Conservation (phyloP, 2,113 vertebrate genomes). For the Cettia cetti region DNA sequence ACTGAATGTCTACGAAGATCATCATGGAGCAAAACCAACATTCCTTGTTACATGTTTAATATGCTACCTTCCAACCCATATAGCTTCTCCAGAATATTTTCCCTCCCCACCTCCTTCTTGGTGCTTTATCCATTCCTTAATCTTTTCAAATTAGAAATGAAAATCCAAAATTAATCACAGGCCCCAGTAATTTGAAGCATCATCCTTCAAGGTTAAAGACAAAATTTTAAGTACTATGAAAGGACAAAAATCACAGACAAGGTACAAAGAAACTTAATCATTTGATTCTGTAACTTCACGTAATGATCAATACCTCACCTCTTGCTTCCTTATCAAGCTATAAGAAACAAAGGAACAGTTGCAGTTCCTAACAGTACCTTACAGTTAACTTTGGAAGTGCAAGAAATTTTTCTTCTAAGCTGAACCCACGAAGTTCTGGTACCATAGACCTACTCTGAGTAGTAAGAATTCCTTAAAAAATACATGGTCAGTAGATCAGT, state of each 20-base stretch:
- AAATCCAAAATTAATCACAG: neutral
- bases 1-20: neutral
- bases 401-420: neutral
- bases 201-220: neutral
- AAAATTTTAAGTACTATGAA: neutral
- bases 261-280: neutral
- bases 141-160: neutral
- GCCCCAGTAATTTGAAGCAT: neutral
- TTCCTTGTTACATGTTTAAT: neutral
- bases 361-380: neutral
- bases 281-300: neutral
- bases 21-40: neutral
- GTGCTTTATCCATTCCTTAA: neutral
- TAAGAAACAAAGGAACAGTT: neutral
- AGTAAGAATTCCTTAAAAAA: neutral
- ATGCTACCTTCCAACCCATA: neutral
- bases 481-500: neutral
- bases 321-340: neutral
- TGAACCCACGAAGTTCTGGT: neutral
- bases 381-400: neutral
- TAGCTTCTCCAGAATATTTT: neutral
- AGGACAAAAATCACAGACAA: neutral
- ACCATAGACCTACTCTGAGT: neutral
- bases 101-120: neutral
- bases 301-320: neutral